Evolutionary conservation across 1,140 invertebrate genomes (phyloP), one percentile per base, ranked within the genome.

Genomic region (Cydia fagiglandana): DNA sequence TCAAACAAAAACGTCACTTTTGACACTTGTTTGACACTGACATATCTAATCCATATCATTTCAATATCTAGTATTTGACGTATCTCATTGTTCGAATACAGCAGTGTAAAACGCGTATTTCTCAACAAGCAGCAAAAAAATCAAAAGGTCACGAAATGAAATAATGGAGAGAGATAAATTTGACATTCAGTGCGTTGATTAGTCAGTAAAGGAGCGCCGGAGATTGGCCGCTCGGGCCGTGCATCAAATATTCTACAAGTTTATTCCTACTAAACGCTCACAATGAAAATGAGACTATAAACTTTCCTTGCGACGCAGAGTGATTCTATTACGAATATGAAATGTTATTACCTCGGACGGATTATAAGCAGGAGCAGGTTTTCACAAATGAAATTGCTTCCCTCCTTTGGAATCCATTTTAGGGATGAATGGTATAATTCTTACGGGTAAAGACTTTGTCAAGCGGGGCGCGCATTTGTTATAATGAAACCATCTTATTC

Each of bases 261-360:
- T 91, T 90, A 89, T 88, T 86, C 85, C 83, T 91, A 90, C 90
- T 91, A 91, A 91, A 90, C 91, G 90, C 86, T 91, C 88, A 85
- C 88, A 89, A 91, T 91, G 91, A 91, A 92, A 92, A 92, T 89
- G 90, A 91, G 89, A 91, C 89, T 89, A 91, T 93, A 93, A 93
- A 91, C 84, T 93, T 90, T 89, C 90, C 85, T 85, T 81, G 88
- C 85, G 91, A 91, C 89, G 89, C 85, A 86, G 83, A 93, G 91
- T 93, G 90, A 90, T 91, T 93, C 90, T 93, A 91, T 91, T 93
- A 91, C 87, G 91, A 93, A 93, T 91, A 91, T 91, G 91, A 93
- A 93, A 93, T 90, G 90, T 91, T 93, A 93, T 93, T 93, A 93
- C 89, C 87, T 90, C 84, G 88, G 90, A 93, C 88, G 90, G 91